Evolutionary conservation across 2,888 invertebrate genomes (phyloP).

Genomic region (Drosophila pseudotakahashii): DNA sequence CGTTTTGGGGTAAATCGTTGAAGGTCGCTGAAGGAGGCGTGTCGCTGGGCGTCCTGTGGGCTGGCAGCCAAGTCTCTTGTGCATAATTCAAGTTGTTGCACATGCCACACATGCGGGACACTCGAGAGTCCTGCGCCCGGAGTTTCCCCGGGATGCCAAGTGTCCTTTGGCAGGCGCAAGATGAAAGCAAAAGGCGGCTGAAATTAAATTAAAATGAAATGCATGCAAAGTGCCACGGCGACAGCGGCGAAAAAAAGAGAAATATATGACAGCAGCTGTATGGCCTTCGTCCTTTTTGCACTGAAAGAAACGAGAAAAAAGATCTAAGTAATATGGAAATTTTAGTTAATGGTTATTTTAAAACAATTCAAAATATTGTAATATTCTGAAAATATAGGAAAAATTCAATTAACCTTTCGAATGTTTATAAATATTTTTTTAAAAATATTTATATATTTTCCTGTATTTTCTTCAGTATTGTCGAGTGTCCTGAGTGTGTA

Average conservation of each 20-base stretch:
- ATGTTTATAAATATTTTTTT: no score
- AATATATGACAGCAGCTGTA: conserved; percentile 26
- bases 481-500: conserved; percentile 44
- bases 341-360: no score
- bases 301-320: neutral
- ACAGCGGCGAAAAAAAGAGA: conserved; percentile 20
- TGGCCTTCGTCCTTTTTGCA: conserved; percentile 8
- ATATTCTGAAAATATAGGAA: no score
- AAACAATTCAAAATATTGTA: no score
- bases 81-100: conserved; percentile 79
- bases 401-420: no score
- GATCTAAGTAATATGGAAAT: no score
- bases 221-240: conserved; percentile 73
- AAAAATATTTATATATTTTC: no score
- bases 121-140: conserved; percentile 32
- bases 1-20: conserved; percentile 49
- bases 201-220: conserved; percentile 79
- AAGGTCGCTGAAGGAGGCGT: conserved; percentile 50
- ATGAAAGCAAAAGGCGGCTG: conserved; percentile 75
- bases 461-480: no score
- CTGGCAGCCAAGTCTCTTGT: conserved; percentile 64
- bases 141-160: conserved; percentile 43
- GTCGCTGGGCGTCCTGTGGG: conserved; percentile 27
- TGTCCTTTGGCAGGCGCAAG: conserved; percentile 64
- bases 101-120: conserved; percentile 58